These are phyloP conservation scores for Natator depressus DNA, from an alignment of 2,113 vertebrate genomes.

Conservation along the genomic window DNA sequence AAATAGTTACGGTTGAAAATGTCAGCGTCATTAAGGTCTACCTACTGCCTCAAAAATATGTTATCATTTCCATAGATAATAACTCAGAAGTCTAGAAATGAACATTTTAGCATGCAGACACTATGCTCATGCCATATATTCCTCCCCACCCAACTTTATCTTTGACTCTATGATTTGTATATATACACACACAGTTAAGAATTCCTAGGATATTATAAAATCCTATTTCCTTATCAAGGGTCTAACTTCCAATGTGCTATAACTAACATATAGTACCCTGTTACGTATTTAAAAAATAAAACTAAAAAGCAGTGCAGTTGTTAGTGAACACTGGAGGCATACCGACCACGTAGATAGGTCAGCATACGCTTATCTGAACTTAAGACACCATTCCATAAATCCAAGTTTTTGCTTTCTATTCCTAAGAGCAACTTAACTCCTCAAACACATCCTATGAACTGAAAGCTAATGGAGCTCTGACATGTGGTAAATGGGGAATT, in stretches of 20 bases:
- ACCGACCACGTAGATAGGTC: neutral
- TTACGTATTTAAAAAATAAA: neutral
- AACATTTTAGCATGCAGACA: neutral
- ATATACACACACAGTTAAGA: neutral
- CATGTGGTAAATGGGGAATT: neutral
- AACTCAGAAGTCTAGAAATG: neutral
- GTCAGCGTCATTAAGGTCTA: neutral
- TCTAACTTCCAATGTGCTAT: neutral
- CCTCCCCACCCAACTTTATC: neutral
- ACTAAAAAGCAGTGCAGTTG: neutral
- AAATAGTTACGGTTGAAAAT: neutral
- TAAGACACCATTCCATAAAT: neutral
- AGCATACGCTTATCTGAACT: neutral
- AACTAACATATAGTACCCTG: neutral
- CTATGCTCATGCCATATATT: neutral
- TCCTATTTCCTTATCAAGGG: neutral
- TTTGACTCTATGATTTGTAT: neutral
- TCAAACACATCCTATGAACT: neutral
- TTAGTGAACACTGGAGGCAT: neutral
- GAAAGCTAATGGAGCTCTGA: neutral
- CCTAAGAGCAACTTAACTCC: neutral
- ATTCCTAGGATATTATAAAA: neutral
- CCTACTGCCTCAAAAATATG: neutral
- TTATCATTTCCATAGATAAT: neutral
- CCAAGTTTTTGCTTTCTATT: neutral